A percentile compares a stretch with the other conserved stretches of the same genome.
Conservation (phyloP, 2,113 vertebrate genomes). For the Forbesichthys papilliferus region DNA sequence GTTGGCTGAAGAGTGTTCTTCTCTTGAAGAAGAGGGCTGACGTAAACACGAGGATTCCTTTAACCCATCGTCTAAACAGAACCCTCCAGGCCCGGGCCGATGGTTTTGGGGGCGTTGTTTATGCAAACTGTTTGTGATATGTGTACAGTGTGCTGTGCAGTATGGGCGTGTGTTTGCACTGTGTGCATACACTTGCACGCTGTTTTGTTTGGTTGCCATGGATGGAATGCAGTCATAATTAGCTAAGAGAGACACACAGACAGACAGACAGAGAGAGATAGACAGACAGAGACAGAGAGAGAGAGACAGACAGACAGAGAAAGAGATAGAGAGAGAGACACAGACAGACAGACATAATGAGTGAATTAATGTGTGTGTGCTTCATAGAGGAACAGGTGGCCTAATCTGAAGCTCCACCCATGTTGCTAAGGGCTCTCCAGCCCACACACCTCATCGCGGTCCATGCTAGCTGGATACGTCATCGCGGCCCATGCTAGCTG, state of each 20-base stretch:
- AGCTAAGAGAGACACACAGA: conserved; percentile 5
- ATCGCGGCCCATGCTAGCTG: no score
- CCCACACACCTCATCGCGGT: not conserved
- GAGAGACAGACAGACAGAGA: conserved; percentile 30
- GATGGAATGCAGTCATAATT: conserved; percentile 68
- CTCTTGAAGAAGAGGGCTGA: no score
- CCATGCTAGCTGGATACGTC: no score
- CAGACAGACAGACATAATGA: conserved; percentile 36
- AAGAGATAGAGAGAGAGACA: conserved; percentile 40
- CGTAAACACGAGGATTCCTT: no score
- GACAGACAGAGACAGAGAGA: not conserved
- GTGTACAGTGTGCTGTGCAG: conserved; percentile 10
- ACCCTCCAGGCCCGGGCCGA: not conserved
- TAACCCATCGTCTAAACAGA: not conserved
- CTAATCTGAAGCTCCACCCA: conserved; percentile 60
- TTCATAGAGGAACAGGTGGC: conserved; percentile 69
- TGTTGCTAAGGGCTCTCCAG: conserved; percentile 24
- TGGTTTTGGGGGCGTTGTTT: no score
- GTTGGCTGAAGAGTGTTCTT: no score
- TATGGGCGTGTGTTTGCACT: conserved; percentile 20
- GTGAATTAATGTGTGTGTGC: conserved; percentile 22
- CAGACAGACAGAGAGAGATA: no score
- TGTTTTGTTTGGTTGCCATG: conserved; percentile 69
- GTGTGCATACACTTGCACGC: conserved; percentile 54
- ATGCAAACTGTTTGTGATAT: not conserved